Evolutionary conservation across 2,797 vertebrate species (phyloP).

Genomic region (Hirundo rustica): DNA sequence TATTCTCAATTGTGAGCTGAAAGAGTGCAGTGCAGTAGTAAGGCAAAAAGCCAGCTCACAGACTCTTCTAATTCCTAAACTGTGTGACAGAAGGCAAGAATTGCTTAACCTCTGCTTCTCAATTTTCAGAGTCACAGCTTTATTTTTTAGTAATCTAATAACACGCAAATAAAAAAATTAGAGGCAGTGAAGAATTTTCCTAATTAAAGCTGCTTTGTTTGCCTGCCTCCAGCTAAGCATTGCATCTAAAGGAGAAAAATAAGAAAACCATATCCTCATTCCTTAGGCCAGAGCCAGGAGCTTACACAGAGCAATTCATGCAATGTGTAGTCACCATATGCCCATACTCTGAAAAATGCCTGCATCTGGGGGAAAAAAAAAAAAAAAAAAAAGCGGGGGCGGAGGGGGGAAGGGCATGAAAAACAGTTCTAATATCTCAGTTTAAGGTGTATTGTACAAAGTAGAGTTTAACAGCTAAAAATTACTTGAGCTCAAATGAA

Average conservation of each 20-base stretch:
- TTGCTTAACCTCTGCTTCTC: background rate
- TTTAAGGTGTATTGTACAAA: background rate
- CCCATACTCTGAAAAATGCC: background rate
- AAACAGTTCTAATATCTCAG: background rate
- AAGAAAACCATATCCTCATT: background rate
- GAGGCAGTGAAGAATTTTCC: background rate
- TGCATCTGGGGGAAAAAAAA: background rate
- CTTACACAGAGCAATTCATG: background rate
- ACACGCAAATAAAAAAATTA: background rate
- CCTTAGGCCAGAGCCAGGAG: background rate
- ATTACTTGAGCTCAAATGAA: background rate
- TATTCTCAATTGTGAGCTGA: background rate
- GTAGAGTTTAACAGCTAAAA: background rate
- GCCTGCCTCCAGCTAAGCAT: background rate
- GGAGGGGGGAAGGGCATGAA: no score
- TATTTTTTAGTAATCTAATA: background rate
- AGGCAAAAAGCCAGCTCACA: background rate
- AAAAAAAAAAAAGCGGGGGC: no score
- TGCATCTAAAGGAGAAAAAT: background rate
- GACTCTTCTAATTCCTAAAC: background rate
- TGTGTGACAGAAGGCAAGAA: fast-evolving
- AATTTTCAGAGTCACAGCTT: background rate
- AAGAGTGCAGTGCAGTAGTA: background rate
- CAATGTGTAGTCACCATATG: background rate
- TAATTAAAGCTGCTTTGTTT: background rate